Evolutionary conservation across 2,888 invertebrate genomes (phyloP).

Genomic region (Stenodera caucasica): DNA sequence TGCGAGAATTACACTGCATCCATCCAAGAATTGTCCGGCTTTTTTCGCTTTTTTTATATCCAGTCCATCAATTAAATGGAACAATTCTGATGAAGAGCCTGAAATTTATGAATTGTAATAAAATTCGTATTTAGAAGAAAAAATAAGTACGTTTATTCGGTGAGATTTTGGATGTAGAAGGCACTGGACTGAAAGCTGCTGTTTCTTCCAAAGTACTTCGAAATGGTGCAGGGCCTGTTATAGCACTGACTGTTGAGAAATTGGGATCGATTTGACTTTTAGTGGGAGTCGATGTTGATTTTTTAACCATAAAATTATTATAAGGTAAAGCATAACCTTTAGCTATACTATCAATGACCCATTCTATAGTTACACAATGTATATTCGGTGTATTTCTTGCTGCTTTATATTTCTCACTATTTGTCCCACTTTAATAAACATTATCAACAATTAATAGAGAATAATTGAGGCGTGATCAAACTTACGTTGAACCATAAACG

Average conservation of each 20-base stretch:
- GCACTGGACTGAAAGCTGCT: constrained; percentile 22
- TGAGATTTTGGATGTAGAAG: constrained; percentile 11
- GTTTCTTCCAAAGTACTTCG: constrained; percentile 28
- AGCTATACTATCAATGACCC: constrained; percentile 78
- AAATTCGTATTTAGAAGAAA: constrained; percentile 7
- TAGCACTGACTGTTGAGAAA: constrained; percentile 58
- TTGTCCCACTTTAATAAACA: constrained; percentile 59
- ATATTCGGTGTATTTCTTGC: constrained; percentile 56
- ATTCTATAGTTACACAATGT: constrained; percentile 72
- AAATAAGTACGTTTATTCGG: constrained; percentile 25
- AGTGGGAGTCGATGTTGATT: constrained; percentile 73
- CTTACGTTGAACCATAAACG: constrained; percentile 58
- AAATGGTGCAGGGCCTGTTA: constrained; percentile 32
- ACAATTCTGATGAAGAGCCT: constrained; percentile 28
- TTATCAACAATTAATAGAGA: background rate
- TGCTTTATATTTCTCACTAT: constrained; percentile 74
- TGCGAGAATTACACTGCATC: constrained; percentile 71
- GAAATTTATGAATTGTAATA: constrained; percentile 9
- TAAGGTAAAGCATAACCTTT: constrained; percentile 70
- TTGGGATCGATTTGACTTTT: constrained; percentile 56
- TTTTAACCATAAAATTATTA: constrained; percentile 62
- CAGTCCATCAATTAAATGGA: constrained; percentile 53
- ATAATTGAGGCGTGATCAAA: constrained; percentile 29
- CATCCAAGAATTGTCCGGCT: constrained; percentile 83
- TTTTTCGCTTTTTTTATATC: constrained; percentile 69